These are phyloP conservation scores for Heliothis peltigera DNA, from an alignment of 2,888 invertebrate species.

Conservation along the genomic window DNA sequence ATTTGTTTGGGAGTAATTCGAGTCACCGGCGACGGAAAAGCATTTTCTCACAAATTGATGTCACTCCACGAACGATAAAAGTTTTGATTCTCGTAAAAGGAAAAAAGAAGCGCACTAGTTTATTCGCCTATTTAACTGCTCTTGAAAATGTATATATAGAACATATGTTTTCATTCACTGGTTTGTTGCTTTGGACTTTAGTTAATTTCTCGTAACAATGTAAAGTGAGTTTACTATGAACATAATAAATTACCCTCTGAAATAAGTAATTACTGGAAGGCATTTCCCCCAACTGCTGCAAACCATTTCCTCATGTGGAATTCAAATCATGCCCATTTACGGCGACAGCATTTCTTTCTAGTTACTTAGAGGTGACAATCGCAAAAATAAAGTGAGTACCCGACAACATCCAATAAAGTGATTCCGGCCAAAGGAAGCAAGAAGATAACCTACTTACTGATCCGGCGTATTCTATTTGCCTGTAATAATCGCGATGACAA, in stretches of 20 bases:
- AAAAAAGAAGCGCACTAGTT: constrained; percentile 55
- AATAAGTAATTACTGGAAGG: constrained; percentile 51
- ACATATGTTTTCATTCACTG: background rate
- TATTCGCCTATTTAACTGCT: constrained; percentile 34
- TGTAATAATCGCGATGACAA: constrained; percentile 90
- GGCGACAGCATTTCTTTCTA: constrained; percentile 41
- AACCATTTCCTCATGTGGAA: constrained; percentile 48
- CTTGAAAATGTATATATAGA: constrained; percentile 10
- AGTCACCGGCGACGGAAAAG: constrained; percentile 72
- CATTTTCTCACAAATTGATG: constrained; percentile 83
- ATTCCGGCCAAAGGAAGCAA: constrained; percentile 87
- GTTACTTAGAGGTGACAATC: constrained; percentile 67
- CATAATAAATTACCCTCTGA: constrained; percentile 48
- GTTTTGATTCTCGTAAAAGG: constrained; percentile 77
- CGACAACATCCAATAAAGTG: constrained; percentile 86
- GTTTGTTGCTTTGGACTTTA: constrained; percentile 1
- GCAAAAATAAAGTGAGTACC: constrained; percentile 70
- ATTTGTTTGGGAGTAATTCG: constrained; percentile 84
- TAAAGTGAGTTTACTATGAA: constrained; percentile 35
- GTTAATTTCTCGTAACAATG: constrained; percentile 9
- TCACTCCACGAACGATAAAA: constrained; percentile 79
- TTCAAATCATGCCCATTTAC: constrained; percentile 34
- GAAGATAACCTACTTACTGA: constrained; percentile 89
- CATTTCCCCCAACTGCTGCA: constrained; percentile 36
- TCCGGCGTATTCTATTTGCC: constrained; percentile 90